Conservation (phyloP, 2,888 invertebrate species). For the Tenthredo amoena region DNA sequence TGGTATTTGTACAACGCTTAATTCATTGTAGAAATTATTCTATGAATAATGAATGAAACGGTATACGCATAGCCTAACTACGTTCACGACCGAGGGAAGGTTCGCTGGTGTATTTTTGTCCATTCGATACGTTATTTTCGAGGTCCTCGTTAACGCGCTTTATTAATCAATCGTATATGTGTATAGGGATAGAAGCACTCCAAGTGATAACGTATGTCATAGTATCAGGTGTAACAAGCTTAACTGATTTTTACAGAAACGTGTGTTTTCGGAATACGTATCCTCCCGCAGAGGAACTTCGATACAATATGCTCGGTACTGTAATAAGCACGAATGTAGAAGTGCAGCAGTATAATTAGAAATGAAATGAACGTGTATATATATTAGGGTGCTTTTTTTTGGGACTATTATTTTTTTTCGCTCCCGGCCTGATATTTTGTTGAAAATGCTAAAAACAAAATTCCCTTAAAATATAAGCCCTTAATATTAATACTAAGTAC, state of each 20-base stretch:
- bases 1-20: background rate
- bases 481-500: too few species aligned
- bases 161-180: background rate
- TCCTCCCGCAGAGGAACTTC: background rate
- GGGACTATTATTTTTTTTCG: too few species aligned
- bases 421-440: too few species aligned
- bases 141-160: background rate
- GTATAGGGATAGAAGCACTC: background rate
- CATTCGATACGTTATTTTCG: background rate
- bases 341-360: background rate
- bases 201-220: background rate
- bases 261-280: background rate
- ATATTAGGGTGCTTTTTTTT: too few species aligned
- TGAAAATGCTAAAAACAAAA: too few species aligned
- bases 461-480: too few species aligned
- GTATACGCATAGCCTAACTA: background rate
- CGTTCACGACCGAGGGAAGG: background rate
- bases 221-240: background rate
- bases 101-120: background rate
- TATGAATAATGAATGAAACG: slow-evolving; percentile 31
- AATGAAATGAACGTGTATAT: background rate
- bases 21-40: slow-evolving; percentile 23
- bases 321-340: background rate
- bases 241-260: background rate
- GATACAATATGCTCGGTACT: background rate